A percentile compares a stretch with the other conserved stretches of the same genome.
phyloP scores from a whole-genome alignment of 2,888 invertebrate genomes.

The Melinaea marsaeus region DNA sequence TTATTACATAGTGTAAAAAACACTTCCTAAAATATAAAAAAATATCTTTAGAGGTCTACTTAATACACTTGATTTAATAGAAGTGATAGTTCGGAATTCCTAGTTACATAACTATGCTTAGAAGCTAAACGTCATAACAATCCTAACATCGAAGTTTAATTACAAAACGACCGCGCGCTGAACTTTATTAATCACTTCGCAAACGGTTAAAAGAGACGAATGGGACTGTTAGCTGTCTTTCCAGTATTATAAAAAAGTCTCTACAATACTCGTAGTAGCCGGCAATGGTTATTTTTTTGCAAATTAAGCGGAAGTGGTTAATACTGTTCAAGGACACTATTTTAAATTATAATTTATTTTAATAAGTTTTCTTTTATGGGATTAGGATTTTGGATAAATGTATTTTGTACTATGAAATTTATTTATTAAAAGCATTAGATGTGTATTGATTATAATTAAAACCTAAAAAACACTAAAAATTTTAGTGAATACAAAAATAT shows the following conservation, averaged over 20 bases:
- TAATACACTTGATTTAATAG: not conserved
- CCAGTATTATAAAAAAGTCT: not conserved
- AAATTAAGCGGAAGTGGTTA: no score
- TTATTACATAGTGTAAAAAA: not conserved
- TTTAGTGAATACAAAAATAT: no score
- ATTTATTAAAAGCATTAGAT: no score
- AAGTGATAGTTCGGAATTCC: not conserved
- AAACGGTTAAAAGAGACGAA: slow-evolving; percentile 13
- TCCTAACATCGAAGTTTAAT: slow-evolving; percentile 10
- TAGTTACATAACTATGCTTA: slow-evolving; percentile 9
- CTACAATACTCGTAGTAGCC: no score
- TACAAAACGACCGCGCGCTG: not conserved
- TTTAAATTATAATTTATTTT: no score
- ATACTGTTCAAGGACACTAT: no score
- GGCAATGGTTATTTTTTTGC: no score
- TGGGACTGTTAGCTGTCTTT: slow-evolving; percentile 4
- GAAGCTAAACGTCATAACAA: slow-evolving; percentile 8
- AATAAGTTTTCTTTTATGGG: no score
- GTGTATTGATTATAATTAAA: no score
- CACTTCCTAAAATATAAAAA: not conserved
- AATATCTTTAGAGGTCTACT: not conserved
- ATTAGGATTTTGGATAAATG: no score
- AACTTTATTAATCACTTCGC: slow-evolving; percentile 18
- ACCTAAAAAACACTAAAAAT: no score
- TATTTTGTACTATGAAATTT: no score